A percentile compares a stretch with the other conserved stretches of the same genome.
Conservation (phyloP, 1,140 invertebrate species). For the Battus philenor region DNA sequence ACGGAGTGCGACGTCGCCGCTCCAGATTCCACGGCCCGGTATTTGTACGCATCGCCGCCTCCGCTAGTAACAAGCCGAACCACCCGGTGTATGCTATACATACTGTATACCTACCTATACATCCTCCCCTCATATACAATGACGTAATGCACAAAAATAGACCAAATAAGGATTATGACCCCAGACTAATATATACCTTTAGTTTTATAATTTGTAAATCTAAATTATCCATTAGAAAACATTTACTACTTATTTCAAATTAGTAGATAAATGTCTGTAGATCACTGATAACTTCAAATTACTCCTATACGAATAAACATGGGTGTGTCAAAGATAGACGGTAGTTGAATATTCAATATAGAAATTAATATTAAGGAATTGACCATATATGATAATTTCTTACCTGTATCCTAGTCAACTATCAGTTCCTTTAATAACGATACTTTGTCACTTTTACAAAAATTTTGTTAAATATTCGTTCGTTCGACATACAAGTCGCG, state of each 20-base stretch:
- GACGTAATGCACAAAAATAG: slow-evolving; percentile 74
- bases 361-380: background rate
- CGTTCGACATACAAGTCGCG: slow-evolving; percentile 52
- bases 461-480: slow-evolving; percentile 37
- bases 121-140: slow-evolving; percentile 47
- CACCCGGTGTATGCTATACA: slow-evolving; percentile 20
- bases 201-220: slow-evolving; percentile 4
- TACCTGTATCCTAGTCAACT: too few species aligned
- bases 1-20: slow-evolving; percentile 18
- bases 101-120: slow-evolving; percentile 29
- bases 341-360: background rate
- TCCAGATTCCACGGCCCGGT: slow-evolving; percentile 30
- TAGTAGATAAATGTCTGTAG: too few species aligned
- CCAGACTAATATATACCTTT: slow-evolving; percentile 37
- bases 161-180: slow-evolving; percentile 60
- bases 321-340: slow-evolving; percentile 61
- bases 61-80: slow-evolving; percentile 20
- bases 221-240: too few species aligned
- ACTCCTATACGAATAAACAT: slow-evolving; percentile 35
- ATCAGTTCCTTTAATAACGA: too few species aligned
- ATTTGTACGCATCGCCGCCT: slow-evolving; percentile 27
- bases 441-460: too few species aligned
- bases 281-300: too few species aligned
- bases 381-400: too few species aligned
- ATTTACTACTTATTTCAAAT: too few species aligned